Percentiles rank a stretch among this genome's conserved stretches.
Evolutionary conservation across 2,888 invertebrate genomes (phyloP).

Genomic region (Vandiemenella viatica): DNA sequence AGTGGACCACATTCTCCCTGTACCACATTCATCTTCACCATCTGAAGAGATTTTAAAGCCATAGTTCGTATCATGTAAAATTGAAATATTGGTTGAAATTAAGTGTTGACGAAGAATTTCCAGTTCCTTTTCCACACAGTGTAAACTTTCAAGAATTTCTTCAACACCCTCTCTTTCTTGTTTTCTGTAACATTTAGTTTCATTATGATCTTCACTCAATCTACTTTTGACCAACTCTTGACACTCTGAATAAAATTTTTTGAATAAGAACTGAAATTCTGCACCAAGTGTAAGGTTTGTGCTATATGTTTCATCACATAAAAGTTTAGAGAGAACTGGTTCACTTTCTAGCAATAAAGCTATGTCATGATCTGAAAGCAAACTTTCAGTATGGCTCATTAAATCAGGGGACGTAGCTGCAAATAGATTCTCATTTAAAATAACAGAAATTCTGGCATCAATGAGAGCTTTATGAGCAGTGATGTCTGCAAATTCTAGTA

Average conservation of each 20-base stretch:
- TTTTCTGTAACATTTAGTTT: no score
- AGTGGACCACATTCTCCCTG: constrained; percentile 28
- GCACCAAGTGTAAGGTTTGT: constrained; percentile 23
- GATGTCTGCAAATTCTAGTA: constrained; percentile 53
- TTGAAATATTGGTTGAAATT: no score
- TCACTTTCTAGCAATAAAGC: not conserved
- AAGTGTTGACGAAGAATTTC: not conserved
- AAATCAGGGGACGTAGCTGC: not conserved
- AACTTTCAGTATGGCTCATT: not conserved
- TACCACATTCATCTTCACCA: not conserved
- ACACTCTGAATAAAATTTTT: constrained; percentile 46
- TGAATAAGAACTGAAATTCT: constrained; percentile 51
- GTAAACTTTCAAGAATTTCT: no score
- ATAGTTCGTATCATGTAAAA: no score
- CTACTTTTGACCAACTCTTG: no score
- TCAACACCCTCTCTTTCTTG: no score
- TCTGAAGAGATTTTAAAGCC: no score
- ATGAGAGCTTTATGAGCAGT: constrained; percentile 59
- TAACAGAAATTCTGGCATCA: constrained; percentile 56
- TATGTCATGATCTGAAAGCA: not conserved
- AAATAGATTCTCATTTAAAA: constrained; percentile 47
- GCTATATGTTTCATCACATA: not conserved
- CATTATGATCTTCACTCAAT: no score
- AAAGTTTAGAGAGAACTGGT: constrained; percentile 20
- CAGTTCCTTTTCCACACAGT: constrained; percentile 2